Evolutionary conservation across 2,113 vertebrate species (phyloP).

Genomic region (Phalacrocorax aristotelis): DNA sequence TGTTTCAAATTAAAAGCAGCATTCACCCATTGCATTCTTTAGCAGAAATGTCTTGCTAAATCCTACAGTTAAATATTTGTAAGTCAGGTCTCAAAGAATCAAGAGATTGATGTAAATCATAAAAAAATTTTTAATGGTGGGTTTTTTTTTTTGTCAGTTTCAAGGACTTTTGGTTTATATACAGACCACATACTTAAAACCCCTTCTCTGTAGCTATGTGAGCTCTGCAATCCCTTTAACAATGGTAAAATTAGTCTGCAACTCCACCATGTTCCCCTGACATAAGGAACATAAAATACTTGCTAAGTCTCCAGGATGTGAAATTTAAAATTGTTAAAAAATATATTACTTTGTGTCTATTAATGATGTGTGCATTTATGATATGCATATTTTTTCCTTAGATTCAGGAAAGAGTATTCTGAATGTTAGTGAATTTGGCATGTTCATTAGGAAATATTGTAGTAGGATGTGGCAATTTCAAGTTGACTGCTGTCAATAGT

Average conservation of each 20-base stretch:
- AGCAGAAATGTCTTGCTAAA: background rate
- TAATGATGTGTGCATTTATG: background rate
- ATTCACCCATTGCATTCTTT: background rate
- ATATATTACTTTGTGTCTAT: background rate
- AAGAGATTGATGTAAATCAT: background rate
- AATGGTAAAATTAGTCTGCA: background rate
- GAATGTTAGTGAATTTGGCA: background rate
- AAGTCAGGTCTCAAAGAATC: background rate
- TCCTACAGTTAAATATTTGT: background rate
- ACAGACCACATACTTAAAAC: background rate
- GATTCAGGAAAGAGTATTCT: background rate
- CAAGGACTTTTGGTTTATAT: background rate
- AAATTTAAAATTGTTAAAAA: background rate
- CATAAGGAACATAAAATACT: background rate
- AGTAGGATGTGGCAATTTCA: background rate
- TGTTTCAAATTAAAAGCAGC: background rate
- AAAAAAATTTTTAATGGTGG: background rate
- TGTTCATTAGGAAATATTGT: background rate
- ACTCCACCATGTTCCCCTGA: background rate
- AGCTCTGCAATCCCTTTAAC: background rate
- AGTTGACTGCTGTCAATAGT: background rate
- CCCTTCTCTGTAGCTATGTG: background rate
- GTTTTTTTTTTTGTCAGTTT: background rate
- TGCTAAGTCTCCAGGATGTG: background rate
- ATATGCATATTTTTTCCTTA: background rate